Base-by-base conservation (phyloP, 2,797 vertebrate genomes). In the Bradypodion pumilum region DNA sequence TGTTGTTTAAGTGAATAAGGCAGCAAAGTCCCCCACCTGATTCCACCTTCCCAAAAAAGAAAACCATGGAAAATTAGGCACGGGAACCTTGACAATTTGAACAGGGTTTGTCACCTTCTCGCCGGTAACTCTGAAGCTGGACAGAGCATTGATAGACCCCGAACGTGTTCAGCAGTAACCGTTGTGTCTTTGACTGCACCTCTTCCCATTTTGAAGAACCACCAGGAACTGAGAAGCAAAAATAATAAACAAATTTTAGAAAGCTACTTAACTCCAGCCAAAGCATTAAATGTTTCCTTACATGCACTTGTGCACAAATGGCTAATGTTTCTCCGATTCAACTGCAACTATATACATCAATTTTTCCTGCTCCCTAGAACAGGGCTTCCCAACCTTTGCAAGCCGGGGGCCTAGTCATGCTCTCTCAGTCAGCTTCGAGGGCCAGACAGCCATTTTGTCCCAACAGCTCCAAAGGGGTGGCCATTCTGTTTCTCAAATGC, bases 181-280 rank as follows among this genome's bases (percentile, higher is more conserved):
- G 97, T n/a, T 96, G 96, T 29, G 97, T 98, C 93, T 97, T 98
- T 5, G 94, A 94, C 93, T 99, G 98, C 83, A 99, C 97, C 0
- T 99, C 98, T 77, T 99, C 98, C 98, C 98, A 99, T 87, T 96
- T 97, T 66, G 93, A 94, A 75, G 95, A 96, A 89, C 97, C 97
- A 91, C 97, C 97, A 77, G 98, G 97, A 89, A 93, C 98, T 99
- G 95, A 63, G 86, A 85, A 83, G 19, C 66, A 92, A 93, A 74
- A 92, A 87, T 82, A 85, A 2, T 44, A 72, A 85, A 2, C 44
- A 72, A n/a, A n/a, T n/a, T 15, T 59, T 32, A 32, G 46, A 65
- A 70, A 42, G 21, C 65, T n/a, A n/a, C n/a, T 44, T 29, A 46
- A 32, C 19, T 15, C 66, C 1, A 74, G 13, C 19, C 35, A 46